phyloP scores from a whole-genome alignment of 2,797 vertebrate species.

The Poeciliopsis infans region DNA sequence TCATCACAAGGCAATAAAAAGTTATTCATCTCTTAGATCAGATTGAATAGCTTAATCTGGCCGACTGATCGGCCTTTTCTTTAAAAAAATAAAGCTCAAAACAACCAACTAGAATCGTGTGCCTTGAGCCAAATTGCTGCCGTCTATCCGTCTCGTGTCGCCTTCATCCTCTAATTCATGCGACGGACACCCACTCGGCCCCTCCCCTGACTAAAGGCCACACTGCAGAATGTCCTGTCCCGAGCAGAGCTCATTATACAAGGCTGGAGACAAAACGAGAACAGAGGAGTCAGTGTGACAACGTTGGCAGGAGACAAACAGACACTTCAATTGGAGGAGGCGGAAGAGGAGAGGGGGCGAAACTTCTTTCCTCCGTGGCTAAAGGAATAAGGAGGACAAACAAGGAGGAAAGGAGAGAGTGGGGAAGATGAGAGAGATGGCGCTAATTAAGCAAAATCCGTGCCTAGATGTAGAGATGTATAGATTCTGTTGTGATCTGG shows the following conservation, averaged over 20 bases:
- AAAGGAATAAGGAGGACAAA: constrained; percentile 48
- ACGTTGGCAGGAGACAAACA: constrained; percentile 53
- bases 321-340: constrained; percentile 38
- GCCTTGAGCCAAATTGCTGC: constrained; percentile 41
- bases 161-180: constrained; percentile 43
- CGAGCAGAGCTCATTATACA: constrained; percentile 67
- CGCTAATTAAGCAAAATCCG: neutral
- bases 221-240: constrained; percentile 58
- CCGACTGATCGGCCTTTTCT: neutral
- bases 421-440: constrained; percentile 5
- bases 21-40: neutral
- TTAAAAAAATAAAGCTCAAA: neutral
- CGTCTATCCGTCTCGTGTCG: constrained; percentile 36
- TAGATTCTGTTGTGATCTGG: neutral
- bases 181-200: constrained; percentile 31
- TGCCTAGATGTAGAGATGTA: neutral
- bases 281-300: constrained; percentile 70
- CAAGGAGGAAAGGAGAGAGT: neutral
- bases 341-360: constrained; percentile 2
- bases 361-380: constrained; percentile 31
- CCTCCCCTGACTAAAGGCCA: constrained; percentile 59
- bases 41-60: neutral
- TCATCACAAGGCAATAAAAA: neutral
- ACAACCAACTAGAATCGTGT: constrained; percentile 3
- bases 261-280: constrained; percentile 52